Evolutionary conservation across 2,797 vertebrate genomes (phyloP).

Genomic region (Melanotaenia nigrans): DNA sequence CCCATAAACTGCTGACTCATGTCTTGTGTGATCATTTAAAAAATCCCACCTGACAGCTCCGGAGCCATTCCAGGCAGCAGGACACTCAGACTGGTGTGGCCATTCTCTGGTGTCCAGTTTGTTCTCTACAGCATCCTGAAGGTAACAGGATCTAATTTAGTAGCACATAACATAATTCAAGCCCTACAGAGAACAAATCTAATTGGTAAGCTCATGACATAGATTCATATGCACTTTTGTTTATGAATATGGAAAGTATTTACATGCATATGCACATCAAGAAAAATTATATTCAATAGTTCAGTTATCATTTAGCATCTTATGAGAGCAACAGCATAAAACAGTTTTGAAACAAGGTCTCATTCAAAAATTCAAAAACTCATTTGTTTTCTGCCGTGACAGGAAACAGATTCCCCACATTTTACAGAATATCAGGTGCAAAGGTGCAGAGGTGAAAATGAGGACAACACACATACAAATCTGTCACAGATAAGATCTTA

Average conservation of each 20-base stretch:
- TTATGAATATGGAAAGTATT: too few relatives aligned
- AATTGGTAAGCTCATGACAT: not conserved
- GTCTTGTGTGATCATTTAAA: not conserved
- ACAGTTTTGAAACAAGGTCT: not conserved
- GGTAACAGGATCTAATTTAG: not conserved
- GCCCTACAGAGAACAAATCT: not conserved
- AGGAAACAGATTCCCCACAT: constrained; percentile 1
- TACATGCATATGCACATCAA: too few relatives aligned
- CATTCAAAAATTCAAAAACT: not conserved
- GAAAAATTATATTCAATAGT: too few relatives aligned
- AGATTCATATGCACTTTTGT: too few relatives aligned
- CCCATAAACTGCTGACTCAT: too few relatives aligned
- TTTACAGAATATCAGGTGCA: constrained; percentile 27
- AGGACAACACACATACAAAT: too few relatives aligned
- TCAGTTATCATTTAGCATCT: too few relatives aligned
- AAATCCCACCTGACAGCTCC: constrained; percentile 91
- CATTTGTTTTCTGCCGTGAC: constrained; percentile 2
- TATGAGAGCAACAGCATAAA: not conserved
- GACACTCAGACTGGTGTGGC: constrained; percentile 92
- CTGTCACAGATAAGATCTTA: not conserved
- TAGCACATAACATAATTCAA: not conserved
- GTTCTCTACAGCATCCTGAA: constrained; percentile 95
- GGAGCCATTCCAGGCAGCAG: constrained; percentile 94
- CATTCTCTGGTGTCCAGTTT: constrained; percentile 93
- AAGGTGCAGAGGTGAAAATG: constrained; percentile 2